Percentiles rank a stretch among this genome's conserved stretches.
These are phyloP conservation scores for Catharus minimus DNA, from an alignment of 2,113 vertebrate species.

Conservation along the genomic window DNA sequence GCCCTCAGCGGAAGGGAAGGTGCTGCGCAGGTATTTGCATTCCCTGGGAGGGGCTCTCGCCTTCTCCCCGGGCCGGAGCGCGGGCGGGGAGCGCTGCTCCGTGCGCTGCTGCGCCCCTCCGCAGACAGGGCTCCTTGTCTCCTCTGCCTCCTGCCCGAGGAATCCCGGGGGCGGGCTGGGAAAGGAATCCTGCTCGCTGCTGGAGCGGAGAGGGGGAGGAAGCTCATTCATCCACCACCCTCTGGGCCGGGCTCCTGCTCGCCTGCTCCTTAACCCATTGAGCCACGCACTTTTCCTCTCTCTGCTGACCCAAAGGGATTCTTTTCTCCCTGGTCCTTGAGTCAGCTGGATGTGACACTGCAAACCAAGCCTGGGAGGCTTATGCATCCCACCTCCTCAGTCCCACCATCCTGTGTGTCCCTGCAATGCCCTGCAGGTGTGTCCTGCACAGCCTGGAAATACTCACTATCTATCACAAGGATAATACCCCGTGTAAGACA, in stretches of 20 bases:
- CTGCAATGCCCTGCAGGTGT: not conserved
- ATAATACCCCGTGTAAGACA: fast-evolving
- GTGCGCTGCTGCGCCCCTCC: fast-evolving
- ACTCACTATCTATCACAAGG: fast-evolving
- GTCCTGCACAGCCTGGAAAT: not conserved
- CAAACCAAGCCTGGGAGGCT: not conserved
- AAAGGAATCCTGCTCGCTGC: slow-evolving; percentile 39
- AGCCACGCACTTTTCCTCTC: not conserved
- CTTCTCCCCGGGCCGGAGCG: not conserved
- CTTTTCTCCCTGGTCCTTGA: not conserved
- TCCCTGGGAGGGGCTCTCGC: not conserved
- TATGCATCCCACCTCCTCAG: not conserved
- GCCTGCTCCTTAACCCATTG: not conserved
- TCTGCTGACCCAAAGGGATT: not conserved
- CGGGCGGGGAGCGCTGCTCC: not conserved
- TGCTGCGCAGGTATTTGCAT: not conserved
- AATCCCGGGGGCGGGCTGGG: slow-evolving; percentile 37
- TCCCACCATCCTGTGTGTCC: not conserved
- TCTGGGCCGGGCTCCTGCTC: not conserved
- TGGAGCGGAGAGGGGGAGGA: not conserved
- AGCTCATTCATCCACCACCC: not conserved
- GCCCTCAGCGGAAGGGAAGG: not conserved
- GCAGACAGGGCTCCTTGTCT: slow-evolving; percentile 29
- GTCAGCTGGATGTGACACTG: not conserved
- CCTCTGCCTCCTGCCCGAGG: not conserved